Percentiles rank a stretch among this genome's conserved stretches.
These are phyloP conservation scores for Glomeris marginata DNA, from an alignment of 2,888 invertebrate species.

Conservation along the genomic window DNA sequence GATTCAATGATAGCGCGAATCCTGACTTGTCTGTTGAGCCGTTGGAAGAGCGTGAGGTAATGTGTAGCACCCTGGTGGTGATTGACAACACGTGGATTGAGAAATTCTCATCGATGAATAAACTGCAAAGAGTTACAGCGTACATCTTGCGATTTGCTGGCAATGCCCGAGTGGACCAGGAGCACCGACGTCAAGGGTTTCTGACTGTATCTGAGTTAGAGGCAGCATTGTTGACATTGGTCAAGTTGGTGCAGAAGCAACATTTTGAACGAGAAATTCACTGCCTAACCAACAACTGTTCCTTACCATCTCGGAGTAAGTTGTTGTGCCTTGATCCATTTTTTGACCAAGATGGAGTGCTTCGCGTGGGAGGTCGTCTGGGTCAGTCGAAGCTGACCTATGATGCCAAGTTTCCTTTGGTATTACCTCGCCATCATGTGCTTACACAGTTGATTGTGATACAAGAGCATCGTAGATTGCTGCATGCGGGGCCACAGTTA, in stretches of 20 bases:
- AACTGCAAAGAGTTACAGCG: neutral
- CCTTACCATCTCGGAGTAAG: too few relatives aligned
- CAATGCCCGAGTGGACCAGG: neutral
- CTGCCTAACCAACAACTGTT: too few relatives aligned
- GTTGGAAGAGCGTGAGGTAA: neutral
- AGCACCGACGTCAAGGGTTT: neutral
- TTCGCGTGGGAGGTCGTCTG: too few relatives aligned
- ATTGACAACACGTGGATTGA: neutral
- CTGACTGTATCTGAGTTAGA: neutral
- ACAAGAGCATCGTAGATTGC: neutral
- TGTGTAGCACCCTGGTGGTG: too few relatives aligned
- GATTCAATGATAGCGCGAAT: neutral
- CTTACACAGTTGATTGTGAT: neutral
- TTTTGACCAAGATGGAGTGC: too few relatives aligned
- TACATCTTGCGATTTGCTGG: neutral
- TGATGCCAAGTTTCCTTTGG: too few relatives aligned
- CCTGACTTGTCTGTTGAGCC: neutral
- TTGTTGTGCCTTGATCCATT: too few relatives aligned
- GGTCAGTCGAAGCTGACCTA: too few relatives aligned
- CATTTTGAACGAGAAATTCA: neutral
- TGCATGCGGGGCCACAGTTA: neutral
- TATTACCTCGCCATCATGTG: too few relatives aligned
- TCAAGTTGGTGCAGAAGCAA: neutral
- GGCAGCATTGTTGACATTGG: neutral
- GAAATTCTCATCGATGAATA: neutral